These are phyloP conservation scores for Nixonia krombeini DNA, from an alignment of 1,140 invertebrate species.

Conservation along the genomic window DNA sequence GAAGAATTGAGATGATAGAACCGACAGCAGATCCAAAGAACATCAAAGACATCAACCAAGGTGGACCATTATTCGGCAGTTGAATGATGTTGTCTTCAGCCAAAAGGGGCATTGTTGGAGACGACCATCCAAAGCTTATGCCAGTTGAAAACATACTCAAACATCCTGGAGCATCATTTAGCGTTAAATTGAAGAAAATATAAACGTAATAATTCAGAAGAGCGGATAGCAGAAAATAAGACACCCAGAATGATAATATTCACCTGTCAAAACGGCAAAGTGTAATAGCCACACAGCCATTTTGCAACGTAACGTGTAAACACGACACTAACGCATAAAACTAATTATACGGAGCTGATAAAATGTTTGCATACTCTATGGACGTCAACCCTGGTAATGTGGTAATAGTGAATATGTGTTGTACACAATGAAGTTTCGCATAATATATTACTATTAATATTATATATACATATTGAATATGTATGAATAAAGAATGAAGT, in stretches of 20 bases:
- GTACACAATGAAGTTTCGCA: too few species aligned
- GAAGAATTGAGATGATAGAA: conserved; percentile 7
- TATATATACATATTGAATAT: too few species aligned
- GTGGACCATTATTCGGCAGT: background rate
- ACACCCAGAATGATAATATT: too few species aligned
- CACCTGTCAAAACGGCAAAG: background rate
- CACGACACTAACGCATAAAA: background rate
- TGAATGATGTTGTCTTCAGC: background rate
- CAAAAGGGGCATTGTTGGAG: too few species aligned
- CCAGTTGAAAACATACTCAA: conserved; percentile 10
- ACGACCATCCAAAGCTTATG: conserved; percentile 6
- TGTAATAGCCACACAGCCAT: background rate
- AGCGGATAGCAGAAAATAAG: background rate
- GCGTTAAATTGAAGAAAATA: too few species aligned
- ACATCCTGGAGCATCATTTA: background rate
- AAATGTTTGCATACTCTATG: background rate
- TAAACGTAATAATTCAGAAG: background rate
- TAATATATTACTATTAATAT: too few species aligned
- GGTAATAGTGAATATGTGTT: too few species aligned
- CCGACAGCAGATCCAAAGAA: background rate
- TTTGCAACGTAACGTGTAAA: background rate
- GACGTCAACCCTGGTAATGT: too few species aligned
- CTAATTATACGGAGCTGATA: background rate
- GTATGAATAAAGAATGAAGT: too few species aligned
- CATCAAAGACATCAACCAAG: background rate